Base-by-base conservation (phyloP, 2,888 invertebrate species). In the Eulithis testata region DNA sequence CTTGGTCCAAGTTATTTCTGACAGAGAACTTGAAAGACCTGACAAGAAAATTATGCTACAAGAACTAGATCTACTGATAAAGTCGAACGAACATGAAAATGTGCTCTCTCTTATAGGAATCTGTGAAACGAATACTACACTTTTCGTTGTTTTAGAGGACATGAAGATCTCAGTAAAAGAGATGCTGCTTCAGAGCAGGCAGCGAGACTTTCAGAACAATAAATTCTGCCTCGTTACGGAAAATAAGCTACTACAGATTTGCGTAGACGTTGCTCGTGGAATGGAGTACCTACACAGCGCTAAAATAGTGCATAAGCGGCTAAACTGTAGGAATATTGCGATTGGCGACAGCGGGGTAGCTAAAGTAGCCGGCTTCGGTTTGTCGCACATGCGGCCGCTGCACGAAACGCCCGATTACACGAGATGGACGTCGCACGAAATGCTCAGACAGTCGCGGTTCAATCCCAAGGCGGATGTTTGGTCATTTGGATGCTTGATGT, bases 401-500 rank as follows among this genome's bases (percentile, higher is more conserved):
- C 94, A 94, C 56, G 94, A 96, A 80, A 95, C 95, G 54, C 94
- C 96, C 1, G 97, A 97, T 78, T 95, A 96, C 74, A 95, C 95
- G 0, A 91, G 97, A 51, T 97, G 97, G 97, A 95, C 95, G 7
- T 95, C 97, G 0, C 95, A 96, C 31, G 98, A 98, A 85, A 95
- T 96, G 76, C 91, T 97, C 70, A 94, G 95, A 40, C 95, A 95
- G 75, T 95, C 95, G 58, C 94, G 95, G 56, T 95, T 94, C 73
- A 95, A 95, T n/a, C 89, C 93, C 4, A 95, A 96, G 77, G 96
- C 96, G 61, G 97, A 97, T 78, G 94, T 97, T 5, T 98, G 97
- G 97, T 96, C 97, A 0, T 97, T 95, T 84, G 97, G 96, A 0
- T 95, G 97, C 66, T 83, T 97, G 11, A 89, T 97, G 68, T 98